phyloP scores from a whole-genome alignment of 1,140 invertebrate species.

The Drosophila watanabei region DNA sequence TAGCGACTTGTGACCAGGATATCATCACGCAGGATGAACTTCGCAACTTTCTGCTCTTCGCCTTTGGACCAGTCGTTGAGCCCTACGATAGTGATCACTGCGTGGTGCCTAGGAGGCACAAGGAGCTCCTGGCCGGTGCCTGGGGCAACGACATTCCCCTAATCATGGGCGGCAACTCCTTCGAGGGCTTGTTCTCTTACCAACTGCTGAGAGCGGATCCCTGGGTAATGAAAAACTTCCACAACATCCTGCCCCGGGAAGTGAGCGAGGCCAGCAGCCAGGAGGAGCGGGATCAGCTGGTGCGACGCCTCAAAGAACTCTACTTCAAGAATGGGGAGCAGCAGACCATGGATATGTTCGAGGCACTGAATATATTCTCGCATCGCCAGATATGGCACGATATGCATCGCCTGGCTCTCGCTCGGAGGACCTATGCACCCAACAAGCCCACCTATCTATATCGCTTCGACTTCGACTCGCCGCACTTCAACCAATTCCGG shows the following conservation, averaged over 20 bases:
- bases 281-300: slow-evolving; percentile 52
- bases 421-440: slow-evolving; percentile 66
- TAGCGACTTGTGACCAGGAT: slow-evolving; percentile 84
- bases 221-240: slow-evolving; percentile 53
- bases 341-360: slow-evolving; percentile 53
- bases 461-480: slow-evolving; percentile 84
- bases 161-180: slow-evolving; percentile 84
- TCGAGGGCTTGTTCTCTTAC: slow-evolving; percentile 72
- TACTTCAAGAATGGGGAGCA: slow-evolving; percentile 64
- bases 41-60: slow-evolving; percentile 48
- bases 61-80: slow-evolving; percentile 71
- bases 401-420: slow-evolving; percentile 75
- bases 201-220: slow-evolving; percentile 40
- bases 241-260: slow-evolving; percentile 59
- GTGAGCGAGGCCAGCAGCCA: slow-evolving; percentile 54
- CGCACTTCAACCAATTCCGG: slow-evolving; percentile 70
- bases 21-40: slow-evolving; percentile 57
- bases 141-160: slow-evolving; percentile 85
- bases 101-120: slow-evolving; percentile 61
- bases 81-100: slow-evolving; percentile 67
- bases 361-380: slow-evolving; percentile 65
- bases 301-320: slow-evolving; percentile 39
- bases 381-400: slow-evolving; percentile 83
- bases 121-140: slow-evolving; percentile 49
- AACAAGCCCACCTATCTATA: slow-evolving; percentile 82